Evolutionary conservation across 1,140 invertebrate genomes (phyloP).

Genomic region (Zaprionus vittiger): DNA sequence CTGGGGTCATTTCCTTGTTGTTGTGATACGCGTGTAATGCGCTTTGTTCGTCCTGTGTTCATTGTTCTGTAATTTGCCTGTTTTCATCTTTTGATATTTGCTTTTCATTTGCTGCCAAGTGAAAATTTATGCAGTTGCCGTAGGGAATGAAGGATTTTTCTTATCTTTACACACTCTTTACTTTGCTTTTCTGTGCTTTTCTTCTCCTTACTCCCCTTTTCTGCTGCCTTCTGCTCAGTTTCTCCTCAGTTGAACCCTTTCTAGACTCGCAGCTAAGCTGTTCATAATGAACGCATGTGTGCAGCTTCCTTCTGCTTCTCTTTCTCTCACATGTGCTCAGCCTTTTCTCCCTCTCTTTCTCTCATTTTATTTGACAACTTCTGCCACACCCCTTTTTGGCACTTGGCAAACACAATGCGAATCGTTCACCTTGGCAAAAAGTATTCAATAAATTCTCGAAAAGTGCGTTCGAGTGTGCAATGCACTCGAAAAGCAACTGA

Average conservation of each 20-base stretch:
- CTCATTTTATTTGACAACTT: neutral
- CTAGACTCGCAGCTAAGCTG: neutral
- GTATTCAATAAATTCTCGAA: conserved; percentile 39
- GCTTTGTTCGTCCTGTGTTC: conserved; percentile 56
- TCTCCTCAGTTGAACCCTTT: neutral
- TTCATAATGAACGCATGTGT: neutral
- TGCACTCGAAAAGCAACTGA: conserved; percentile 30
- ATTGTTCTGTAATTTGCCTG: conserved; percentile 73
- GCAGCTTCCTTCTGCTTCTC: neutral
- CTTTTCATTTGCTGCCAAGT: conserved; percentile 63
- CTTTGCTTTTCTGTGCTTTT: neutral
- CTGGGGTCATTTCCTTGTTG: conserved; percentile 51
- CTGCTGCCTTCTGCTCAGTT: too few relatives aligned
- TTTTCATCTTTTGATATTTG: conserved; percentile 60
- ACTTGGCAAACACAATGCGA: conserved; percentile 42
- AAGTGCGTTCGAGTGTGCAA: conserved; percentile 61
- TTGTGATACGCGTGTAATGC: conserved; percentile 72
- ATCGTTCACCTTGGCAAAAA: conserved; percentile 39
- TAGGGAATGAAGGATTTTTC: neutral
- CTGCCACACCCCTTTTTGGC: conserved; percentile 59
- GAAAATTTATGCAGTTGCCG: conserved; percentile 59
- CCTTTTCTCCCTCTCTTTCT: neutral
- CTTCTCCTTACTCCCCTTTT: neutral
- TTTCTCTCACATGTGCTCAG: neutral
- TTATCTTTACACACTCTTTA: neutral